Percentiles rank a stretch among this genome's conserved stretches.
These are phyloP conservation scores for Chauna torquata DNA, from an alignment of 2,113 vertebrate species.

Conservation along the genomic window DNA sequence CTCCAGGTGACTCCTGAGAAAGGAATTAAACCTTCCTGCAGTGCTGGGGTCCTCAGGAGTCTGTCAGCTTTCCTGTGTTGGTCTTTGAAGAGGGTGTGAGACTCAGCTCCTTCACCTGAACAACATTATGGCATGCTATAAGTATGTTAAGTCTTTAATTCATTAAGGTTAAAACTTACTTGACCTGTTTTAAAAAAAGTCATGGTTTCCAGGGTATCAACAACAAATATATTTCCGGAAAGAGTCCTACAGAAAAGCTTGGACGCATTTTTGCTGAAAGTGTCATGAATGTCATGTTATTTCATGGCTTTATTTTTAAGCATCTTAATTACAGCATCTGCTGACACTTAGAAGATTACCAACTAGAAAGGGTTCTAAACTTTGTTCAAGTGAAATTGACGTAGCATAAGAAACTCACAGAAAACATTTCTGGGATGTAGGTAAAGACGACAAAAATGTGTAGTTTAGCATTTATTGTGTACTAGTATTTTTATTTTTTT, in stretches of 20 bases:
- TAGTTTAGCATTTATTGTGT: not conserved
- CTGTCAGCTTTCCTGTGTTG: not conserved
- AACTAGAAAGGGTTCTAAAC: not conserved
- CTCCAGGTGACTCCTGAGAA: not conserved
- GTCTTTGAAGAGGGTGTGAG: not conserved
- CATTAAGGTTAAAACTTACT: slow-evolving; percentile 1
- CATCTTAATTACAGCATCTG: not conserved
- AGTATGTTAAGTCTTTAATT: not conserved
- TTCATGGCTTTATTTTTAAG: slow-evolving; percentile 25
- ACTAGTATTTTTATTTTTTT: not conserved
- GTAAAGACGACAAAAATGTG: not conserved
- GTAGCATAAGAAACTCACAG: not conserved
- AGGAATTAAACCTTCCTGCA: not conserved
- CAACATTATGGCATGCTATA: not conserved
- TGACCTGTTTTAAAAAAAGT: not conserved
- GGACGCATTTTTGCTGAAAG: not conserved
- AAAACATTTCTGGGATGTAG: not conserved
- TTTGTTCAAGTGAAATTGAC: not conserved
- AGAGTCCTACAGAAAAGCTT: not conserved
- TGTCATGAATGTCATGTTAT: not conserved
- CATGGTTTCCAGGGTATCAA: not conserved
- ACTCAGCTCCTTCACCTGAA: not conserved
- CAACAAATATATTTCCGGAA: not conserved
- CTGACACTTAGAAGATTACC: not conserved
- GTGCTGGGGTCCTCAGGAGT: not conserved